Evolutionary conservation across 2,113 vertebrate genomes (phyloP).

Genomic region (Myanophis thanlyinensis): DNA sequence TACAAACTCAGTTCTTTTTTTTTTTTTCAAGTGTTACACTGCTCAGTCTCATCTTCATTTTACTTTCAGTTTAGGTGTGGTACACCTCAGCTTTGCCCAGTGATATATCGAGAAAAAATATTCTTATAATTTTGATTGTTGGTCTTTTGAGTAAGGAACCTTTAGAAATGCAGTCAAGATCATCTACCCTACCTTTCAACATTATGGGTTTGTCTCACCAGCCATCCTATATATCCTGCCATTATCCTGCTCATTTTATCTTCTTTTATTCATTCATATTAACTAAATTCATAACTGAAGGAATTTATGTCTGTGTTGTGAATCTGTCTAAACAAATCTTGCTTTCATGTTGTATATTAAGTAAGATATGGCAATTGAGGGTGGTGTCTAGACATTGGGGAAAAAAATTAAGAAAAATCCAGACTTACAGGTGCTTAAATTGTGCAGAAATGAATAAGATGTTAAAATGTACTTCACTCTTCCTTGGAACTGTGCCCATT

Average conservation of each 20-base stretch:
- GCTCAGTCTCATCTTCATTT: neutral
- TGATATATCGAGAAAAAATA: neutral
- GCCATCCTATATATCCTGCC: neutral
- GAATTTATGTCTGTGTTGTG: constrained; percentile 24
- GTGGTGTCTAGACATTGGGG: neutral
- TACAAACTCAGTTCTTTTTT: neutral
- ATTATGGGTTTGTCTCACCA: neutral
- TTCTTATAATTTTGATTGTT: neutral
- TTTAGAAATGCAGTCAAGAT: neutral
- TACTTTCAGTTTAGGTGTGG: neutral
- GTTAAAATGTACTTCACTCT: constrained; percentile 11
- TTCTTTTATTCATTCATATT: neutral
- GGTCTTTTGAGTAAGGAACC: neutral
- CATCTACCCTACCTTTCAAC: neutral
- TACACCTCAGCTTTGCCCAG: neutral
- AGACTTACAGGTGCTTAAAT: neutral
- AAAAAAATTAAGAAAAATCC: neutral
- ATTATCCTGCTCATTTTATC: neutral
- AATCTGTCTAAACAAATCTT: constrained; percentile 29
- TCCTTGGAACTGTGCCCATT: constrained; percentile 22
- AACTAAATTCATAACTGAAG: neutral
- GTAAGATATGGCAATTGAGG: neutral
- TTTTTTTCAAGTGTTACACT: neutral
- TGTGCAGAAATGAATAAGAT: neutral
- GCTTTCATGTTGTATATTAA: neutral